Conservation (phyloP, 2,797 vertebrate species). For the Rhinichthys osculus region DNA sequence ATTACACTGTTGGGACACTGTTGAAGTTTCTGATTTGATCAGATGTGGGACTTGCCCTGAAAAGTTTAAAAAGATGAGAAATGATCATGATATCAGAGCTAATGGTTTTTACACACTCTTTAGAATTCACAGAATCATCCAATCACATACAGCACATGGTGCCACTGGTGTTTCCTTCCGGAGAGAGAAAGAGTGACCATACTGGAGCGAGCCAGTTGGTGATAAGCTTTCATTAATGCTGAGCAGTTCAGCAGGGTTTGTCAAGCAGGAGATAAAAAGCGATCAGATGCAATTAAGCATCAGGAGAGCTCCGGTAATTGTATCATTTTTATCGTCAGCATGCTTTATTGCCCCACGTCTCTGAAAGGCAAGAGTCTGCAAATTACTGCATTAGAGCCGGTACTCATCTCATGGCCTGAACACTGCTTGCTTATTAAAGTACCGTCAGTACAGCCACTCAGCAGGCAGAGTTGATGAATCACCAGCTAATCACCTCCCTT, state of each 20-base stretch:
- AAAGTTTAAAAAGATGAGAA: neutral
- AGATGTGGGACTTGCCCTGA: neutral
- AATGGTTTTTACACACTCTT: conserved; percentile 33
- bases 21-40: neutral
- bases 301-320: conserved; percentile 64
- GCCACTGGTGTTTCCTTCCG: neutral
- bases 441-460: conserved; percentile 59
- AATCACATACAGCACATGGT: conserved; percentile 28
- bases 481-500: conserved; percentile 58
- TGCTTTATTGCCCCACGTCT: conserved; percentile 60
- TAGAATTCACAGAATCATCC: conserved; percentile 48
- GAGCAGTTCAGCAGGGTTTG: conserved; percentile 54
- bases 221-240: conserved; percentile 58
- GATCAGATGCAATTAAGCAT: conserved; percentile 64
- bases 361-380: conserved; percentile 60
- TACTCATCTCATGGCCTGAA: conserved; percentile 55
- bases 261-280: conserved; percentile 56
- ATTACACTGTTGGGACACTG: neutral
- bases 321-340: conserved; percentile 62
- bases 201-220: neutral
- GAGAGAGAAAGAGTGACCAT: conserved; percentile 29
- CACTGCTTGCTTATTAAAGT: conserved; percentile 65
- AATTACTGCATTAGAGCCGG: conserved; percentile 63
- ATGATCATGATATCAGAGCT: conserved; percentile 51
- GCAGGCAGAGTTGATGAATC: conserved; percentile 60